Evolutionary conservation across 1,140 invertebrate genomes (phyloP).

Genomic region (Eupeodes corollae): DNA sequence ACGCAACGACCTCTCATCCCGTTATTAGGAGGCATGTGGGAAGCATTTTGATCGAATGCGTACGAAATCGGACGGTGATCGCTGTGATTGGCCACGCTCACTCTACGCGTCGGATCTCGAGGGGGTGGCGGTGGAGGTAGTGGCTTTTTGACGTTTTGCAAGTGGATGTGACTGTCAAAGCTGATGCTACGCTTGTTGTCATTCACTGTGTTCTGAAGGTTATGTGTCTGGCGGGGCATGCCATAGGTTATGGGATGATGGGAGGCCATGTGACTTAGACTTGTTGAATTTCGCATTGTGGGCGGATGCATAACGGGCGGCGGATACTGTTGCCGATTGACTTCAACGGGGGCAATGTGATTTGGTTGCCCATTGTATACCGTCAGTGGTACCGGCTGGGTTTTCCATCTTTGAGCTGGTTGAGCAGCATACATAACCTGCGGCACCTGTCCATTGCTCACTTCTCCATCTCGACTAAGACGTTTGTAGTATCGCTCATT

Average conservation of each 20-base stretch:
- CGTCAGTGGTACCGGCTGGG: slow-evolving; percentile 28
- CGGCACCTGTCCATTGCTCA: slow-evolving; percentile 44
- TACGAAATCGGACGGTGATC: slow-evolving; percentile 41
- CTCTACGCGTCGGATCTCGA: slow-evolving; percentile 50
- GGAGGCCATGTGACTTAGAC: not conserved
- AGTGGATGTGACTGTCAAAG: slow-evolving; percentile 32
- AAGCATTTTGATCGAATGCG: slow-evolving; percentile 36
- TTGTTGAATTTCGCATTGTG: slow-evolving; percentile 4
- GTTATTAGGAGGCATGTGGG: not conserved
- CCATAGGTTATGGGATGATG: slow-evolving; percentile 1
- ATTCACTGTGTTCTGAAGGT: slow-evolving; percentile 21
- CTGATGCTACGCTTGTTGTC: slow-evolving; percentile 33
- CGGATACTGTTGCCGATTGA: not conserved
- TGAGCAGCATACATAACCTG: slow-evolving; percentile 3
- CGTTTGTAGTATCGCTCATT: slow-evolving; percentile 68
- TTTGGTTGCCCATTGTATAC: slow-evolving; percentile 20
- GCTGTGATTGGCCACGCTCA: slow-evolving; percentile 14
- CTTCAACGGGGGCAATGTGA: not conserved
- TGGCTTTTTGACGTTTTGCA: slow-evolving; percentile 23
- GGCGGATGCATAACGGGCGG: not conserved
- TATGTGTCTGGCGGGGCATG: slow-evolving; percentile 3
- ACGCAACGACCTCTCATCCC: slow-evolving; percentile 21
- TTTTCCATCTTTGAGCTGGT: slow-evolving; percentile 24
- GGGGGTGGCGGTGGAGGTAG: slow-evolving; percentile 58
- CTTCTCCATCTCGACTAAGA: slow-evolving; percentile 52